Conservation (phyloP, 2,888 invertebrate genomes). For the Acleris emargana region DNA sequence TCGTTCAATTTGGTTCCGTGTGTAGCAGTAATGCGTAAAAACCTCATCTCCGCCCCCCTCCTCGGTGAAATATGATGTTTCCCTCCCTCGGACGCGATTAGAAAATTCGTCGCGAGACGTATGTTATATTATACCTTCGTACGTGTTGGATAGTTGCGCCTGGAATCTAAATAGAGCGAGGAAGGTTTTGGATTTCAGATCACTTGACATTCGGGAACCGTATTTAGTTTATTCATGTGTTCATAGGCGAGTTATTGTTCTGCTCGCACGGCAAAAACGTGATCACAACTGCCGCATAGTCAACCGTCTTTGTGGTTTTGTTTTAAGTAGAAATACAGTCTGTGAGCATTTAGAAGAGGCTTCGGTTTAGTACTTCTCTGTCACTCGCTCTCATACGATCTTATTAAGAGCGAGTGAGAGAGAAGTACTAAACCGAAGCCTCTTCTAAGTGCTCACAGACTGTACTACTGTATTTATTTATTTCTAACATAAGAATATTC, state of each 20-base stretch:
- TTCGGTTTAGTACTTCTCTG: no score
- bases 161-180: constrained; percentile 32
- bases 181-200: constrained; percentile 27
- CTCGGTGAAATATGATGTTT: constrained; percentile 82
- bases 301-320: no score
- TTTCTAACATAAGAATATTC: neutral
- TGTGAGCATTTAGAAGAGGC: no score
- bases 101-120: constrained; percentile 73
- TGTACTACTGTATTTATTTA: no score
- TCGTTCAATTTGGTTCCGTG: constrained; percentile 72
- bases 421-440: no score
- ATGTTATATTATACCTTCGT: constrained; percentile 40
- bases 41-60: constrained; percentile 77
- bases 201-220: constrained; percentile 13
- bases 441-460: no score
- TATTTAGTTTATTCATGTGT: constrained; percentile 5
- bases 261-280: neutral
- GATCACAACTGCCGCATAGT: neutral
- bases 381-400: no score
- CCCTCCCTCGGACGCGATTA: constrained; percentile 80
- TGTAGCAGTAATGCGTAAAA: constrained; percentile 83
- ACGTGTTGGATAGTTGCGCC: constrained; percentile 32
- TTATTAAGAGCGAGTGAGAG: no score
- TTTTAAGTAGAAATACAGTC: no score
- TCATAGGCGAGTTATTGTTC: neutral